These are phyloP conservation scores for Acleris cristana DNA, from an alignment of 2,888 invertebrate genomes.

Conservation along the genomic window DNA sequence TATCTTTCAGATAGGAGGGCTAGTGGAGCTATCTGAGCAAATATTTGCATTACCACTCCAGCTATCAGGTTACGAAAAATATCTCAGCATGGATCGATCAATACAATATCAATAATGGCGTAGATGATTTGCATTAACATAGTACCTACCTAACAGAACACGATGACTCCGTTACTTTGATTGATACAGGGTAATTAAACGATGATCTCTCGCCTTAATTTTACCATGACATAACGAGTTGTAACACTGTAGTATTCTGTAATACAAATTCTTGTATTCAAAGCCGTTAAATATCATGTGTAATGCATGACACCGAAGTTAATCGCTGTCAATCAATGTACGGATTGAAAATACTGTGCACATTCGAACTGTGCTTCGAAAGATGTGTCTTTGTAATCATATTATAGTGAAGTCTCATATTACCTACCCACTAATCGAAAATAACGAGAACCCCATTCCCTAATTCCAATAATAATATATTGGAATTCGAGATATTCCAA, in stretches of 20 bases:
- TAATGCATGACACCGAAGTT: conserved; percentile 23
- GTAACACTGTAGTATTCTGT: conserved; percentile 9
- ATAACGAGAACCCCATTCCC: too few species aligned
- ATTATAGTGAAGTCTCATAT: too few species aligned
- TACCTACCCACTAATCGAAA: too few species aligned
- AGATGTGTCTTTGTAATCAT: too few species aligned
- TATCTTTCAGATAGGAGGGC: conserved; percentile 22
- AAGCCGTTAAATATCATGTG: conserved; percentile 15
- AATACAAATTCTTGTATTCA: conserved; percentile 2
- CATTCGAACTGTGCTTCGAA: too few species aligned
- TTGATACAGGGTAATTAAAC: conserved; percentile 11
- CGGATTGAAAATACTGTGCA: not conserved
- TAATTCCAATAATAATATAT: too few species aligned
- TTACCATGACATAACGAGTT: conserved; percentile 28
- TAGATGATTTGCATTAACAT: conserved; percentile 28
- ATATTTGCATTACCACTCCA: conserved; percentile 24
- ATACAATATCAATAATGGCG: conserved; percentile 1
- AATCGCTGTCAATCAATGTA: conserved; percentile 27
- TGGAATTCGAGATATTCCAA: too few species aligned
- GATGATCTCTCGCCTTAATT: conserved; percentile 16
- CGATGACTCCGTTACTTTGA: conserved; percentile 27
- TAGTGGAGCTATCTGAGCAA: conserved; percentile 24
- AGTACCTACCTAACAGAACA: conserved; percentile 19
- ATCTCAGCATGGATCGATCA: conserved; percentile 25
- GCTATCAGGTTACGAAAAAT: conserved; percentile 17